Conservation (phyloP, 2,797 vertebrate genomes). For the Gymnothorax javanicus region DNA sequence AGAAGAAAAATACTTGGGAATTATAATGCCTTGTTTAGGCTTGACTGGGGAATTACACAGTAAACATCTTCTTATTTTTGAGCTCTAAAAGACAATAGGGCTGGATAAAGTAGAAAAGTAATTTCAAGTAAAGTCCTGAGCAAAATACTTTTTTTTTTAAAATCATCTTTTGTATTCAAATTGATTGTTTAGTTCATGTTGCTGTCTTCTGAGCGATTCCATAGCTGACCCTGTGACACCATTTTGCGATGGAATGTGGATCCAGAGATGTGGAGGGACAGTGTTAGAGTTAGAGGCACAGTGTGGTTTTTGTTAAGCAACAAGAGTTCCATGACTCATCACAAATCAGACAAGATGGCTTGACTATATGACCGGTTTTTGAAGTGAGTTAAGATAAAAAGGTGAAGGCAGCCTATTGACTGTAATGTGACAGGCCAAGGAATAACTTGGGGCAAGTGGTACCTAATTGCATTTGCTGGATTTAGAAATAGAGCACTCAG, state of each 20-base stretch:
- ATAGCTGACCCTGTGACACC: neutral
- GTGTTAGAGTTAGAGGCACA: constrained; percentile 18
- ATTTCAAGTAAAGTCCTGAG: neutral
- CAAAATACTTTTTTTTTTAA: neutral
- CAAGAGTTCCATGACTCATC: constrained; percentile 7
- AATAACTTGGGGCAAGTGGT: neutral
- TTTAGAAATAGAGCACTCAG: neutral
- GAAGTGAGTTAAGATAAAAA: neutral
- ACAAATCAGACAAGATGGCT: neutral
- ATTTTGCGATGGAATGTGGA: neutral
- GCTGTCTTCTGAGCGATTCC: neutral
- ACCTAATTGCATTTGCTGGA: neutral
- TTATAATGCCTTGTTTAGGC: neutral
- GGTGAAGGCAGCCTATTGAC: neutral
- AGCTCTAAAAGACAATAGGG: too few species aligned
- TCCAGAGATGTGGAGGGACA: constrained; percentile 27
- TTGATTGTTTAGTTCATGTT: neutral
- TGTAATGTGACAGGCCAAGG: neutral
- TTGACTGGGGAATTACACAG: neutral
- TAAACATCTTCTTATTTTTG: neutral
- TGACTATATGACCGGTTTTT: neutral
- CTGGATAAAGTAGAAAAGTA: too few species aligned
- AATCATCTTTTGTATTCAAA: neutral
- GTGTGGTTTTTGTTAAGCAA: constrained; percentile 22
- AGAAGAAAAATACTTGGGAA: neutral